phyloP scores from a whole-genome alignment of 2,113 vertebrate genomes.

The Stegastes partitus region DNA sequence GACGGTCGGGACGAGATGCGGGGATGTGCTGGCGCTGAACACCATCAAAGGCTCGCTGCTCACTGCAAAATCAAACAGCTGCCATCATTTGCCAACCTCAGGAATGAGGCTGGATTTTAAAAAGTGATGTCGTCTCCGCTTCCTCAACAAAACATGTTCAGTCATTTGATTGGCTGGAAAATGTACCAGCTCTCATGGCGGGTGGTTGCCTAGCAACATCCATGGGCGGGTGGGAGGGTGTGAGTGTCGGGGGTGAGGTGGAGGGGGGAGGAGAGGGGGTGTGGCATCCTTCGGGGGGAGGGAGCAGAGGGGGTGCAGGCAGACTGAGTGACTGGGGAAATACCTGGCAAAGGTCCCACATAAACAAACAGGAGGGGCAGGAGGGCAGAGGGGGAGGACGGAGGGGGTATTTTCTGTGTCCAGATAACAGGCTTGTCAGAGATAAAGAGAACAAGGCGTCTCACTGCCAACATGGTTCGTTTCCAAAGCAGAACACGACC shows the following conservation, averaged over 20 bases:
- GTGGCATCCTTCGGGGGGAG: slow-evolving; percentile 48
- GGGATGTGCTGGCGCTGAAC: background rate
- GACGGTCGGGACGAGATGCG: slow-evolving; percentile 1
- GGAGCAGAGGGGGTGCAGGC: slow-evolving; percentile 66
- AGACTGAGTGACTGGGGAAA: slow-evolving; percentile 80
- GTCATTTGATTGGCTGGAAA: slow-evolving; percentile 72
- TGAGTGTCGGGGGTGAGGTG: slow-evolving; percentile 16
- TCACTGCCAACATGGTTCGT: slow-evolving; percentile 27
- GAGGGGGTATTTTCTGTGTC: slow-evolving; percentile 46
- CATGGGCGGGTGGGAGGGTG: slow-evolving; percentile 49
- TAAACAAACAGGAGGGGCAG: slow-evolving; percentile 71
- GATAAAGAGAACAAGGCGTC: slow-evolving; percentile 47
- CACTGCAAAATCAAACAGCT: background rate
- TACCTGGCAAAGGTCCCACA: slow-evolving; percentile 83
- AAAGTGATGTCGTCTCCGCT: slow-evolving; percentile 25
- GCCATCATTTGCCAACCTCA: background rate
- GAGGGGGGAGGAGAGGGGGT: slow-evolving; percentile 27
- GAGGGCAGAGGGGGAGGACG: slow-evolving; percentile 27
- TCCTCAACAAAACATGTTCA: slow-evolving; percentile 58
- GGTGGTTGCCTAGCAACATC: slow-evolving; percentile 81
- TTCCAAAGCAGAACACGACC: slow-evolving; percentile 37
- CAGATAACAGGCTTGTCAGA: slow-evolving; percentile 51
- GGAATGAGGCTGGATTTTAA: background rate
- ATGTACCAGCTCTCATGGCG: slow-evolving; percentile 65
- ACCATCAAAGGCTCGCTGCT: slow-evolving; percentile 12